Evolutionary conservation across 1,140 invertebrate species (phyloP).

Genomic region (Drosophila asahinai): DNA sequence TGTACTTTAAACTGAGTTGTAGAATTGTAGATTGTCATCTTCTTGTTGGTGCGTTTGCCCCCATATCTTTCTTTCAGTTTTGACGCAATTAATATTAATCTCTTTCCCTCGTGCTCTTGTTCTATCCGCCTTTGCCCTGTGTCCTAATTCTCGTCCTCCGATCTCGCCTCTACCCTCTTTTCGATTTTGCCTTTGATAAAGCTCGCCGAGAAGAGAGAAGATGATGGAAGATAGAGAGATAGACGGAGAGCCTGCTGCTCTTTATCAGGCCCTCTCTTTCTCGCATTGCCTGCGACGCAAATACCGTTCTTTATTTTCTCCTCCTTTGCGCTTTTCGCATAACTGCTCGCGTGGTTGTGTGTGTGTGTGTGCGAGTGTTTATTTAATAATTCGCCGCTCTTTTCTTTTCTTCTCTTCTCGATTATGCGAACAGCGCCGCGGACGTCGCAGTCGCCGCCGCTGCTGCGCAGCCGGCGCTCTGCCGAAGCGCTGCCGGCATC

Average conservation of each 20-base stretch:
- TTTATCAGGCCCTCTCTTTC: conserved; percentile 28
- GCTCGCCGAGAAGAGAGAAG: conserved; percentile 13
- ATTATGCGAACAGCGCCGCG: conserved; percentile 64
- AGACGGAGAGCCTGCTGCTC: conserved; percentile 20
- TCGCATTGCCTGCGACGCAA: conserved; percentile 70
- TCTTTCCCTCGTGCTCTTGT: neutral
- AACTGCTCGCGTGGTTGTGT: conserved; percentile 42
- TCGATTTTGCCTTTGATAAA: conserved; percentile 25
- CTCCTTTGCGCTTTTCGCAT: conserved; percentile 64
- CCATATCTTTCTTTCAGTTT: conserved; percentile 11
- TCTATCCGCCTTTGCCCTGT: conserved; percentile 20
- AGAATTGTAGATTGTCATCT: neutral
- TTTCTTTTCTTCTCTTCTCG: conserved; percentile 58
- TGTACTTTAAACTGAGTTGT: neutral
- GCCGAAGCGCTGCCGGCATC: conserved; percentile 34
- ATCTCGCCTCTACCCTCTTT: conserved; percentile 1
- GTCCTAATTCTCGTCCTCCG: conserved; percentile 45
- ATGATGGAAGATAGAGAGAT: conserved; percentile 29
- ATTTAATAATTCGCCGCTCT: conserved; percentile 74
- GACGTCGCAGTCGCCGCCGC: conserved; percentile 54
- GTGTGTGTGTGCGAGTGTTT: conserved; percentile 68
- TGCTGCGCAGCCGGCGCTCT: conserved; percentile 41
- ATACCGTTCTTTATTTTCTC: conserved; percentile 73
- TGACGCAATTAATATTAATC: neutral
- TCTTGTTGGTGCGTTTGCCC: neutral